These are phyloP conservation scores for Zosterops japonicus DNA, from an alignment of 2,113 vertebrate genomes.

Conservation along the genomic window DNA sequence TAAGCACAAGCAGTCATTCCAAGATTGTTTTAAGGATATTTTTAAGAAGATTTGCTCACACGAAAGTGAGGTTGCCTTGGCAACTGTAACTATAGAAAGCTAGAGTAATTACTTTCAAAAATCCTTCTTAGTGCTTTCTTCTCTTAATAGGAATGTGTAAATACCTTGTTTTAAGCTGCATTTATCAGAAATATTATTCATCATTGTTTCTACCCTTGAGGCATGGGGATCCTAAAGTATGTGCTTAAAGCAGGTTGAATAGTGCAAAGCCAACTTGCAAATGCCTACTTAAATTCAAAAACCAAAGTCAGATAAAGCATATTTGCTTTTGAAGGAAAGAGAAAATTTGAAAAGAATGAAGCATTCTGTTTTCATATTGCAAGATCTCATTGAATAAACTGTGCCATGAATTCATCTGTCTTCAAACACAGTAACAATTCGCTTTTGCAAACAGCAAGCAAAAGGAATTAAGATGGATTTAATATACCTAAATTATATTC, in stretches of 20 bases:
- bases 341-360: neutral
- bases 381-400: neutral
- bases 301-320: neutral
- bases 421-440: neutral
- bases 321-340: neutral
- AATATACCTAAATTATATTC: neutral
- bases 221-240: neutral
- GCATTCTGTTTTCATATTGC: neutral
- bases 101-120: constrained; percentile 48
- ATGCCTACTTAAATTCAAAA: neutral
- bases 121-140: constrained; percentile 5
- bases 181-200: neutral
- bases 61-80: constrained; percentile 55
- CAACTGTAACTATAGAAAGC: constrained; percentile 48
- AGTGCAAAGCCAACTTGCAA: neutral
- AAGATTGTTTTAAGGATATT: constrained; percentile 36
- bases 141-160: neutral
- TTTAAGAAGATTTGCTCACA: constrained; percentile 17
- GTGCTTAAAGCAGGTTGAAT: neutral
- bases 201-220: neutral
- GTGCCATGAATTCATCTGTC: neutral
- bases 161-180: neutral
- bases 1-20: neutral
- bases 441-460: neutral
- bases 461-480: neutral